Conservation (phyloP, 2,888 invertebrate genomes). For the Melanchra persicariae region DNA sequence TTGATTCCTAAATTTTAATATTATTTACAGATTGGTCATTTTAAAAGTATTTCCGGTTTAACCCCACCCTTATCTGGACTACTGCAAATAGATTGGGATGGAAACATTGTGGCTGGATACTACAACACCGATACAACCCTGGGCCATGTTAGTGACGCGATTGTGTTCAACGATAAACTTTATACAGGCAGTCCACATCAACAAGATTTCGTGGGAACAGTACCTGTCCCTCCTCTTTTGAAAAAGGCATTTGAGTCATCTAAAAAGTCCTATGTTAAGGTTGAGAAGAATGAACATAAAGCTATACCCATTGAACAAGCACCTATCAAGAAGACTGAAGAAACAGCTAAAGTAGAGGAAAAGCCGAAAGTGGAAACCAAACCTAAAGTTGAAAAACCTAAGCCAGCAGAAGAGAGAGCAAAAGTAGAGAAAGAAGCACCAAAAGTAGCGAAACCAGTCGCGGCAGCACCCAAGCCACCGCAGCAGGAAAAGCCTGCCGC, state of each 20-base stretch:
- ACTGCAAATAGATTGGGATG: constrained; percentile 93
- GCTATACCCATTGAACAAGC: constrained; percentile 67
- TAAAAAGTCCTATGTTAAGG: constrained; percentile 62
- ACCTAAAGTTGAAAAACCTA: constrained; percentile 57
- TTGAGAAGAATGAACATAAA: constrained; percentile 44
- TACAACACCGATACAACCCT: constrained; percentile 91
- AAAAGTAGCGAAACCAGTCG: constrained; percentile 59
- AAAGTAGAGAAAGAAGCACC: constrained; percentile 58
- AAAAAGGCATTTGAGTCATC: constrained; percentile 78
- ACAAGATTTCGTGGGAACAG: constrained; percentile 92
- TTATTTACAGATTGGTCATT: constrained; percentile 92
- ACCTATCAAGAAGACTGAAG: constrained; percentile 53
- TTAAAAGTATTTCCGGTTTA: constrained; percentile 84
- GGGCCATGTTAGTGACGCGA: constrained; percentile 91
- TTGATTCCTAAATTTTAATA: neutral
- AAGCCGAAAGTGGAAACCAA: constrained; percentile 58
- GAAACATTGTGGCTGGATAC: constrained; percentile 93
- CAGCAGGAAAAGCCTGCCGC: constrained; percentile 57
- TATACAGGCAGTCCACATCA: constrained; percentile 93
- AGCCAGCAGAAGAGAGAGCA: constrained; percentile 37
- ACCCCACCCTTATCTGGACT: constrained; percentile 89
- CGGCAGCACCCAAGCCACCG: constrained; percentile 53
- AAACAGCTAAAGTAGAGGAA: constrained; percentile 48
- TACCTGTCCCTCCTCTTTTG: constrained; percentile 90
- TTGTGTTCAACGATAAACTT: constrained; percentile 92